Conservation (phyloP, 2,797 vertebrate species). For the Orientallactaga sibirica region DNA sequence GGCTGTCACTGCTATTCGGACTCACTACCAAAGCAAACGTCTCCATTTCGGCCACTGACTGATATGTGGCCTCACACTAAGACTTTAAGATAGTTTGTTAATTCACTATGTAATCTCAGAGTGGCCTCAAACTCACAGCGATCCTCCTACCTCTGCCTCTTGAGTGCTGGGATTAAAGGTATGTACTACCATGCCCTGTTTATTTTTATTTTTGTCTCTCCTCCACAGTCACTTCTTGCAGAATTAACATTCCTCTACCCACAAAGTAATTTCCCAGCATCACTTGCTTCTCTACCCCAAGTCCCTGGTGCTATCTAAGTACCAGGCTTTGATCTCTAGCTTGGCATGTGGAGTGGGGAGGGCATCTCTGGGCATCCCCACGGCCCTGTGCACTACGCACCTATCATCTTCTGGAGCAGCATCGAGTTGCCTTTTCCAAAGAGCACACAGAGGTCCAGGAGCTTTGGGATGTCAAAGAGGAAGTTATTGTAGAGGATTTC, state of each 20-base stretch:
- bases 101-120: no score
- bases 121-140: no score
- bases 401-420: constrained; percentile 97
- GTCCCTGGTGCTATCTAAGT: background rate
- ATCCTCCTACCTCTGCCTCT: no score
- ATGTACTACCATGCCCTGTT: no score
- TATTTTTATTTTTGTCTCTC: background rate
- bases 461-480: constrained; percentile 98
- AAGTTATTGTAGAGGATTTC: constrained; percentile 98
- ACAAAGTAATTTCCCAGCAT: background rate
- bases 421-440: constrained; percentile 96
- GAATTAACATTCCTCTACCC: background rate
- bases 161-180: no score
- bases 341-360: background rate
- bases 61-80: background rate
- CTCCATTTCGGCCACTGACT: background rate
- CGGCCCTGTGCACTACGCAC: constrained; percentile 84
- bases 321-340: background rate
- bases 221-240: background rate
- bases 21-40: background rate
- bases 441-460: constrained; percentile 97
- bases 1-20: background rate
- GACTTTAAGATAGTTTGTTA: background rate
- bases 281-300: background rate
- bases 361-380: background rate